Conservation (phyloP, 2,797 vertebrate genomes). For the Monodelphis domestica region DNA sequence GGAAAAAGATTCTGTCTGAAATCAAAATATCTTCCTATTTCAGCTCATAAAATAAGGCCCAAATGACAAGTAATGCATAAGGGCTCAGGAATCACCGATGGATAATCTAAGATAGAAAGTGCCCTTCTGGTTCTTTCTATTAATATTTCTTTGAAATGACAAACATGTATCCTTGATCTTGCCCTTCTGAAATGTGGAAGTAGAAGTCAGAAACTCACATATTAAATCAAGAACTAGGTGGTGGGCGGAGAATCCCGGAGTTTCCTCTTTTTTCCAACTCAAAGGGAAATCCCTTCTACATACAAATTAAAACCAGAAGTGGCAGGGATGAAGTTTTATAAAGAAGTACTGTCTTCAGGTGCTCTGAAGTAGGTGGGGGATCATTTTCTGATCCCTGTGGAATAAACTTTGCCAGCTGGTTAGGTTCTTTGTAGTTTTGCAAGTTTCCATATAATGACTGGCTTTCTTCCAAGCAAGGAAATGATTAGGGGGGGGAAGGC, state of each 20-base stretch:
- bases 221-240: background rate
- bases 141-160: background rate
- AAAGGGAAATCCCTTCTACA: conserved; percentile 47
- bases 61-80: background rate
- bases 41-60: background rate
- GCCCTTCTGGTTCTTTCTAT: background rate
- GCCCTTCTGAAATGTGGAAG: conserved; percentile 3
- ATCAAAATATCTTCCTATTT: conserved; percentile 1
- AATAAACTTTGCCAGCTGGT: conserved; percentile 55
- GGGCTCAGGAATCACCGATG: background rate
- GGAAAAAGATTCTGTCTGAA: background rate
- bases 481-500: conserved; percentile 31
- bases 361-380: conserved; percentile 40
- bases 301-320: conserved; percentile 64
- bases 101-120: background rate
- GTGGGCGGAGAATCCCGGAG: background rate
- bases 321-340: background rate
- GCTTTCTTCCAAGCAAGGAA: conserved; percentile 45
- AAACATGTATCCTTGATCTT: background rate
- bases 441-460: conserved; percentile 5
- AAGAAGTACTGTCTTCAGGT: conserved; percentile 32
- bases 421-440: conserved; percentile 38
- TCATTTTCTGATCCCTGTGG: conserved; percentile 54
- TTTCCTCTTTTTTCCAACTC: conserved; percentile 18
- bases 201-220: conserved; percentile 25